These are phyloP conservation scores for Molorchus minor DNA, from an alignment of 2,888 invertebrate genomes.

Conservation along the genomic window DNA sequence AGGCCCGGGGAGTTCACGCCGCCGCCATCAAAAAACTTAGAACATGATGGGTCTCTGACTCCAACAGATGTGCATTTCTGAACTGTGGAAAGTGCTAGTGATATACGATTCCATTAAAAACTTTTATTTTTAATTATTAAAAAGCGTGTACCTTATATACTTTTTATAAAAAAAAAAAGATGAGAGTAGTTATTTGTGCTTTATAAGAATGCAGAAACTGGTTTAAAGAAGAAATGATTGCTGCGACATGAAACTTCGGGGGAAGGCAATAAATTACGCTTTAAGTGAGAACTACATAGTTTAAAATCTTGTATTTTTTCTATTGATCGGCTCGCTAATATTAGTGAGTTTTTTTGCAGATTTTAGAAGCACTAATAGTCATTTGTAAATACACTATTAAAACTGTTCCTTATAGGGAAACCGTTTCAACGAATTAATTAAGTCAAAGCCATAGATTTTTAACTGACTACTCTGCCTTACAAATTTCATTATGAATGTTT, in stretches of 20 bases:
- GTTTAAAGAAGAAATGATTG: slow-evolving; percentile 37
- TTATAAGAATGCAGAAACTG: slow-evolving; percentile 32
- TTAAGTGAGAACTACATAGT: slow-evolving; percentile 49
- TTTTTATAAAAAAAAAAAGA: slow-evolving; percentile 19
- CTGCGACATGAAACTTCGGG: slow-evolving; percentile 52
- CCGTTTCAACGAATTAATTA: slow-evolving; percentile 19
- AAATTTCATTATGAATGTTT: slow-evolving; percentile 28
- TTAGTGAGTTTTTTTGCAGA: slow-evolving; percentile 16
- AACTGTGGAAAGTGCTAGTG: slow-evolving; percentile 46
- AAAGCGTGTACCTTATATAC: slow-evolving; percentile 39
- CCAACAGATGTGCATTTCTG: slow-evolving; percentile 87
- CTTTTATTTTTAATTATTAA: slow-evolving; percentile 31
- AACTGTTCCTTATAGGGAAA: slow-evolving; percentile 34
- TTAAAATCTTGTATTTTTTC: slow-evolving; percentile 33
- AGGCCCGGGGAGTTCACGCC: slow-evolving; percentile 56
- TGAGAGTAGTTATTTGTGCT: slow-evolving; percentile 37
- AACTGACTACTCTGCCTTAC: slow-evolving; percentile 32
- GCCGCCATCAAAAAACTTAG: slow-evolving; percentile 63
- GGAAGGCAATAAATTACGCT: slow-evolving; percentile 63
- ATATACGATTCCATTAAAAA: slow-evolving; percentile 41
- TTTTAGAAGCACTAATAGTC: slow-evolving; percentile 37
- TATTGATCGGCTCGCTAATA: slow-evolving; percentile 12
- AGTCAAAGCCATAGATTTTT: slow-evolving; percentile 35
- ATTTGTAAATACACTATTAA: slow-evolving; percentile 42
- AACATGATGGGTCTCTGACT: slow-evolving; percentile 79